These are phyloP conservation scores for Drosophila quinaria DNA, from an alignment of 2,888 invertebrate genomes.

Conservation along the genomic window DNA sequence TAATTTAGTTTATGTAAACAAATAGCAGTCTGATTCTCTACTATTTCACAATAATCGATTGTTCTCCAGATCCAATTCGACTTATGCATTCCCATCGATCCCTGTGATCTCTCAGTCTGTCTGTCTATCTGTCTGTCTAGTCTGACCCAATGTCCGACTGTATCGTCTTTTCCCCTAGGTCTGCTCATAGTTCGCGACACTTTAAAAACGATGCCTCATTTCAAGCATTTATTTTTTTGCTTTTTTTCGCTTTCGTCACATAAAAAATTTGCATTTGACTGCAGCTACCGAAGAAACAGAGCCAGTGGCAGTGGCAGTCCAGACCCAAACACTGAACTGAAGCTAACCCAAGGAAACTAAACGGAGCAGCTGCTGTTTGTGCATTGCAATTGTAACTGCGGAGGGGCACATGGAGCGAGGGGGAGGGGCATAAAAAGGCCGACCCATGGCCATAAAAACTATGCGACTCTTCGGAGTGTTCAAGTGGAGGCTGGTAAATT, in stretches of 20 bases:
- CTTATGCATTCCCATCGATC: no score
- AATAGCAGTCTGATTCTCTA: no score
- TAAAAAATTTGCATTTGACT: conserved; percentile 63
- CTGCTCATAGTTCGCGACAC: conserved; percentile 5
- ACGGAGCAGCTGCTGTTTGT: conserved; percentile 53
- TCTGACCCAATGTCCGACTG: conserved; percentile 36
- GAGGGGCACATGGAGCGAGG: conserved; percentile 22
- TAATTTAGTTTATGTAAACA: no score
- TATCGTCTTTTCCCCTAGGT: neutral
- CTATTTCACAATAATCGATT: neutral
- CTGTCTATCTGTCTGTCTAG: neutral
- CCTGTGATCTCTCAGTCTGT: neutral
- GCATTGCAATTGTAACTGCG: conserved; percentile 26
- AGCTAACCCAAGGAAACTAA: conserved; percentile 26
- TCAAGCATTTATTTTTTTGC: conserved; percentile 48
- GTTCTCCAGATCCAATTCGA: neutral
- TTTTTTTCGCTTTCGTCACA: conserved; percentile 59
- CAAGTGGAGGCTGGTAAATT: conserved; percentile 68
- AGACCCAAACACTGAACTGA: neutral
- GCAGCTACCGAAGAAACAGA: conserved; percentile 48
- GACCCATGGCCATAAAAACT: conserved; percentile 71
- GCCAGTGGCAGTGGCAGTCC: conserved; percentile 12
- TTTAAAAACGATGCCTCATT: conserved; percentile 38
- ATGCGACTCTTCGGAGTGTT: conserved; percentile 53
- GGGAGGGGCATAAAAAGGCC: conserved; percentile 63